Base-by-base conservation (phyloP, 2,113 vertebrate species). In the Callocephalon fimbriatum region DNA sequence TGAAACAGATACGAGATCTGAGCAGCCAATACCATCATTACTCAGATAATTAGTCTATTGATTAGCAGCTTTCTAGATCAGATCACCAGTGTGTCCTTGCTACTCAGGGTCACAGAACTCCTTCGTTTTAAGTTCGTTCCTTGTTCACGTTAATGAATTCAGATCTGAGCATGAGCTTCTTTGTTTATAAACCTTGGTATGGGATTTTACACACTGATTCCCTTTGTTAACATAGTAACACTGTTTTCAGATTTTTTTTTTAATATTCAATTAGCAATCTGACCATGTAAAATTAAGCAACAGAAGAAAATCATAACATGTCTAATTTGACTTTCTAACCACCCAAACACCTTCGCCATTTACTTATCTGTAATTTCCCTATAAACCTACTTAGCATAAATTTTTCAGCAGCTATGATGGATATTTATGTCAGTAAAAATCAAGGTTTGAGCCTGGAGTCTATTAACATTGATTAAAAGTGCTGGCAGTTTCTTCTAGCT, bases 31-130 rank as follows among this genome's bases (percentile, higher is more conserved):
- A 20, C 4, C 42, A 47, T 82, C 23, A 65, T 65, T 79, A 82
- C 25, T 82, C 40, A 79, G 47, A 93, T 93, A 92, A 92, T 76
- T 79, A 93, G 12, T n/a, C 40, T 32, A 86, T 75, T 75, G 88
- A 88, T 83, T 66, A 83, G 25, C 48, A 63, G 23, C 12, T 87
- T 7, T 53, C 35, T 72, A 74, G 61, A 94, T 88, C 44, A 88
- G 44, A 73, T 92, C 12, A 51, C 8, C 27, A 73, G 10, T 37
- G 20, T 90, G 71, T 79, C 94, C 78, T 92, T 90, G 51, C 7
- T 50, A 68, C 31, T 65, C 45, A 90, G 37, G 44, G 42, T 67
- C 37, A 77, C 1, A 38, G 14, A 45, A 79, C 47, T 75, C 10
- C 6, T 88, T 71, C 35, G 4, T 78, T 88, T 47, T 14, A 61